phyloP scores from a whole-genome alignment of 2,888 invertebrate genomes.

The Mythimna vitellina region DNA sequence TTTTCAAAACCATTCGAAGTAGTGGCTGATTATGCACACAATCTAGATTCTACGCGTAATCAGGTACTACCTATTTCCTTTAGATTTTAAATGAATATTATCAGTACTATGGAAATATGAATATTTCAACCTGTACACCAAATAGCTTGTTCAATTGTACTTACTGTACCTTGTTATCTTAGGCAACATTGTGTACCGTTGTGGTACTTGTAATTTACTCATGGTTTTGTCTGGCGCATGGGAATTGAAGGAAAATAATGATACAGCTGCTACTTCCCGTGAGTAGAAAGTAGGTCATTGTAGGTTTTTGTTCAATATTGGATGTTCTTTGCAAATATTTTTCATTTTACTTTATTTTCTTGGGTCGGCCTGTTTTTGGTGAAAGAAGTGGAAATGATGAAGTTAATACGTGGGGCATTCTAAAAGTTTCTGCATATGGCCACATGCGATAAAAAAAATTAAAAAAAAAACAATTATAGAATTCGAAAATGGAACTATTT shows the following conservation, averaged over 20 bases:
- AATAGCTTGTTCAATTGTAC: not conserved
- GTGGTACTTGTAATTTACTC: slow-evolving; percentile 57
- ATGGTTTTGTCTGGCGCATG: slow-evolving; percentile 46
- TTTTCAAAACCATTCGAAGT: too few relatives aligned
- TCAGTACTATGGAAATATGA: not conserved
- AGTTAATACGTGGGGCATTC: too few relatives aligned
- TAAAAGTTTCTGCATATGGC: too few relatives aligned
- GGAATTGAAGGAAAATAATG: slow-evolving; percentile 62
- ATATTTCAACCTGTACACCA: not conserved
- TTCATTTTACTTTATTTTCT: not conserved
- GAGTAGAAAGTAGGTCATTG: slow-evolving; percentile 52
- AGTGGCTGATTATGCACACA: too few relatives aligned
- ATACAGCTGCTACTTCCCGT: slow-evolving; percentile 49
- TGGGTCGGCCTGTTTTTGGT: not conserved
- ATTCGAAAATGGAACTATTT: too few relatives aligned
- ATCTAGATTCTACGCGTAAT: too few relatives aligned
- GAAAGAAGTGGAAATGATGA: not conserved
- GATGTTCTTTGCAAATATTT: not conserved
- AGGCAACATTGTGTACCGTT: slow-evolving; percentile 46
- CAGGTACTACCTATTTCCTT: too few relatives aligned
- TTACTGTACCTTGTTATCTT: slow-evolving; percentile 47
- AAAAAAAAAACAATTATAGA: too few relatives aligned
- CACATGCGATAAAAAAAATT: too few relatives aligned
- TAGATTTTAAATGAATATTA: not conserved
- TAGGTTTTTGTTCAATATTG: slow-evolving; percentile 31